Evolutionary conservation across 1,140 invertebrate species (phyloP).

Genomic region (Tetranychus cinnabarinus): DNA sequence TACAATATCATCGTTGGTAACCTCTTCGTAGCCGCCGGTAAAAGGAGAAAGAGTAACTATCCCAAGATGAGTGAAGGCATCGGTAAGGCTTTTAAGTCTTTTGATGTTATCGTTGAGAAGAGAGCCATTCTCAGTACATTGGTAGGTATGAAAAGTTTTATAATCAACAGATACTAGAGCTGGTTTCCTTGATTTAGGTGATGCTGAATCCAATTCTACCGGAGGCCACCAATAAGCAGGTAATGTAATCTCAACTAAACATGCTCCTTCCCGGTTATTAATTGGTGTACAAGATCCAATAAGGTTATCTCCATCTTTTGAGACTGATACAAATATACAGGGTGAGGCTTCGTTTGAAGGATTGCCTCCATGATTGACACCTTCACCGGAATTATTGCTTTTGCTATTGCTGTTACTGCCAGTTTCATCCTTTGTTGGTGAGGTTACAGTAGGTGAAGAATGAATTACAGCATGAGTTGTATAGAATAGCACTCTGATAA

Average conservation of each 20-base stretch:
- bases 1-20: constrained; percentile 47
- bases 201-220: constrained; percentile 11
- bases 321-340: constrained; percentile 35
- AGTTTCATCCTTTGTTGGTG: not conserved
- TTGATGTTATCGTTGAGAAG: not conserved
- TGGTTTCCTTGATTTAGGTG: constrained; percentile 17
- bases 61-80: not conserved
- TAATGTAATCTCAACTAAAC: constrained; percentile 48
- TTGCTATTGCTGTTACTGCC: not conserved
- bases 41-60: constrained; percentile 4
- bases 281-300: constrained; percentile 53
- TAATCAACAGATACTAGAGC: constrained; percentile 46
- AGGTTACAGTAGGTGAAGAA: not conserved
- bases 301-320: constrained; percentile 26
- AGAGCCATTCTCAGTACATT: constrained; percentile 8
- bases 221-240: constrained; percentile 64
- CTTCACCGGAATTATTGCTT: too few relatives aligned
- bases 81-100: not conserved
- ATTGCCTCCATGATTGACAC: constrained; percentile 25
- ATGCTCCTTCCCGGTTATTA: constrained; percentile 64
- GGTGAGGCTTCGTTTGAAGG: constrained; percentile 4
- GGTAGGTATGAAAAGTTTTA: constrained; percentile 32
- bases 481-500: constrained; percentile 65
- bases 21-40: constrained; percentile 44
- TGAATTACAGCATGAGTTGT: constrained; percentile 27